Percentiles rank a stretch among this genome's conserved stretches.
Conservation (phyloP, 1,140 invertebrate species). For the Pachypeltis micranthus region DNA sequence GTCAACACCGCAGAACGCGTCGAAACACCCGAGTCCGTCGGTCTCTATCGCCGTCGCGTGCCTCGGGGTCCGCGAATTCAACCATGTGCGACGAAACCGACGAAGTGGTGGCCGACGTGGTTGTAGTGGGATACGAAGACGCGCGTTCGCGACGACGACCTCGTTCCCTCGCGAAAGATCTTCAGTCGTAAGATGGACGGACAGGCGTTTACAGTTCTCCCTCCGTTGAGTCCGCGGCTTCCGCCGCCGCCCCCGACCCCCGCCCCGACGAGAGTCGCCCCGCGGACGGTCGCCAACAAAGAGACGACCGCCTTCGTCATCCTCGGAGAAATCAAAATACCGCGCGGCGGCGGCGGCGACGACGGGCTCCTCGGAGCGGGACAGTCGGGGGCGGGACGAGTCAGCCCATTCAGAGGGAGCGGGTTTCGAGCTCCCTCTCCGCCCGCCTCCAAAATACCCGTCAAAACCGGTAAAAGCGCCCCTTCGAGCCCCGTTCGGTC, state of each 20-base stretch:
- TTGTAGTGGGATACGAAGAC: too few relatives aligned
- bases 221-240: slow-evolving; percentile 14
- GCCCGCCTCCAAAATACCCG: slow-evolving; percentile 16
- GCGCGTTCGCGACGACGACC: neutral
- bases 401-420: slow-evolving; percentile 43
- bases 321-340: slow-evolving; percentile 39
- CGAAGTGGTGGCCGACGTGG: too few relatives aligned
- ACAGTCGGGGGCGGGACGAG: slow-evolving; percentile 36
- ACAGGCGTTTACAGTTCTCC: slow-evolving; percentile 22
- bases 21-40: too few relatives aligned
- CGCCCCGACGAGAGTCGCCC: slow-evolving; percentile 15
- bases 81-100: too few relatives aligned
- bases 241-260: slow-evolving; percentile 18
- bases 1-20: too few relatives aligned
- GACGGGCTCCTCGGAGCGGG: slow-evolving; percentile 28
- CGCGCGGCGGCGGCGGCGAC: too few relatives aligned
- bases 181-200: neutral
- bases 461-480: slow-evolving; percentile 11
- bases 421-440: slow-evolving; percentile 42
- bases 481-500: slow-evolving; percentile 4
- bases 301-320: slow-evolving; percentile 43
- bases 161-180: neutral
- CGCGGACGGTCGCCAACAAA: slow-evolving; percentile 14
- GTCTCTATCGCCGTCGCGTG: too few relatives aligned
- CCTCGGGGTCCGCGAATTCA: too few relatives aligned